Conservation (phyloP, 2,113 vertebrate species). For the Hyaena hyaena region DNA sequence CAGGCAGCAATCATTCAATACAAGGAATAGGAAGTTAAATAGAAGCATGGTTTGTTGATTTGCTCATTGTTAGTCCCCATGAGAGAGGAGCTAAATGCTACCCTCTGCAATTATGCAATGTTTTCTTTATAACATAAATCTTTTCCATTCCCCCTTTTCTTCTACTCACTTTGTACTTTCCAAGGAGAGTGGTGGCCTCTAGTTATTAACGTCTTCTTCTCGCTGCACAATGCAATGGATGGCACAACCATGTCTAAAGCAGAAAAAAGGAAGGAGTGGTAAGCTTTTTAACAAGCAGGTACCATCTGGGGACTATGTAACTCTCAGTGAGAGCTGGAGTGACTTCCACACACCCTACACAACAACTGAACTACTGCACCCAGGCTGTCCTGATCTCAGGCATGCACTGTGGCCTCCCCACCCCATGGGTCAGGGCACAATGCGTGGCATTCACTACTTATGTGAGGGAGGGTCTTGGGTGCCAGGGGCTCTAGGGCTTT, state of each 20-base stretch:
- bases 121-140: background rate
- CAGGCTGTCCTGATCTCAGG: background rate
- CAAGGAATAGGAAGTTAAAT: background rate
- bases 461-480: background rate
- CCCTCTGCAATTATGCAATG: background rate
- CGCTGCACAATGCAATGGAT: conserved; percentile 89
- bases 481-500: background rate
- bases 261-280: background rate
- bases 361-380: background rate
- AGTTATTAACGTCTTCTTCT: conserved; percentile 89
- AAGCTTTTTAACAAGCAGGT: background rate
- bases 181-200: conserved; percentile 88
- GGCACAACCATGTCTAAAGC: conserved; percentile 83
- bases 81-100: background rate
- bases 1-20: background rate
- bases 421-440: background rate
- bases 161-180: conserved; percentile 88
- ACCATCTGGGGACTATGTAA: background rate
- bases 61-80: background rate
- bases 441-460: fast-evolving
- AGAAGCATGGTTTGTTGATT: background rate
- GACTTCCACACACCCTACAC: fast-evolving
- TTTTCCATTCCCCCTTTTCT: background rate
- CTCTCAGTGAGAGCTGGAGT: background rate
- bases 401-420: background rate